Percentiles rank a stretch among this genome's conserved stretches.
Conservation (phyloP, 1,140 invertebrate species). For the Mya arenaria region DNA sequence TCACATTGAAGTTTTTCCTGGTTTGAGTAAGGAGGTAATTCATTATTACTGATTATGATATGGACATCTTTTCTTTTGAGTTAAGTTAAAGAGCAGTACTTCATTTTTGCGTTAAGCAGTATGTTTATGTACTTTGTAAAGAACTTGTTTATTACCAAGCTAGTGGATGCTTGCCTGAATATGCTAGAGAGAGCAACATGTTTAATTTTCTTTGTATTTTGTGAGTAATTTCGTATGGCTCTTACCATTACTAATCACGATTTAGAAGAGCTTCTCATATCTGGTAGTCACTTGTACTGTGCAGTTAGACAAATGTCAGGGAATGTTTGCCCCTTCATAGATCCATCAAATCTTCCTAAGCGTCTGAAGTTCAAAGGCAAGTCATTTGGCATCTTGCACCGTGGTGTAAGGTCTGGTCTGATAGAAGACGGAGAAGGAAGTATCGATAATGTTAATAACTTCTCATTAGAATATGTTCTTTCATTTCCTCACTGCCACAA, state of each 20-base stretch:
- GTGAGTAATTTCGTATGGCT: neutral
- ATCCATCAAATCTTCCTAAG: neutral
- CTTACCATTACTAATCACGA: neutral
- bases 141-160: neutral
- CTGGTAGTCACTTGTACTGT: neutral
- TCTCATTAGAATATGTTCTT: neutral
- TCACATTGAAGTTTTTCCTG: too few species aligned
- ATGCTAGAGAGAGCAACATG: neutral
- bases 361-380: neutral
- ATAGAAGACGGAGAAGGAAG: neutral
- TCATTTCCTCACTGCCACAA: neutral
- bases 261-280: neutral
- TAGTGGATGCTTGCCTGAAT: neutral
- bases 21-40: too few species aligned
- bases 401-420: neutral
- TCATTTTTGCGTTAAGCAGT: too few species aligned
- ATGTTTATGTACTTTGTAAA: too few species aligned
- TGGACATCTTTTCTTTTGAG: too few species aligned
- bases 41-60: too few species aligned
- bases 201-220: too few species aligned
- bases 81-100: too few species aligned
- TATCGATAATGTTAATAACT: neutral
- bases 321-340: neutral
- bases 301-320: neutral
- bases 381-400: neutral